Percentiles rank a stretch among this genome's conserved stretches.
Evolutionary conservation across 1,140 invertebrate genomes (phyloP).

Genomic region (Rhopalosiphum maidis): DNA sequence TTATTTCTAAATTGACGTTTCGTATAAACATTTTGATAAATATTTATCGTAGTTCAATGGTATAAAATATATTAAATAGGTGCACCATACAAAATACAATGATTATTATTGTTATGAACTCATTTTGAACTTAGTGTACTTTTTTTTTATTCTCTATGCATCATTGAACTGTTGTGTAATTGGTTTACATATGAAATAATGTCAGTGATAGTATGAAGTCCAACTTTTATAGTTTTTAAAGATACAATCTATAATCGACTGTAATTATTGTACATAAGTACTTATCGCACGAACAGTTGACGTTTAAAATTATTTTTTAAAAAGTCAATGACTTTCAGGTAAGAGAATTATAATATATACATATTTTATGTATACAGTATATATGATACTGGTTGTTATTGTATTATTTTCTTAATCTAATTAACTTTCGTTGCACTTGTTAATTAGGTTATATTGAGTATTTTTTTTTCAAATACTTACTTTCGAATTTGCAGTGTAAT

Average conservation of each 20-base stretch:
- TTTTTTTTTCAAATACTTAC: background rate
- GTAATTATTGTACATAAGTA: background rate
- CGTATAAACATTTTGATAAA: background rate
- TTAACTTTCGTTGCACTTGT: background rate
- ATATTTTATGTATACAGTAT: too few species aligned
- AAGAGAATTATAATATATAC: background rate
- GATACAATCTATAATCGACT: background rate
- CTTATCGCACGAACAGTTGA: background rate
- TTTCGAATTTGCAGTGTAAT: background rate
- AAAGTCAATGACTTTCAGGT: conserved; percentile 19
- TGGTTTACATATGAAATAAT: background rate
- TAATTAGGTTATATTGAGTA: background rate
- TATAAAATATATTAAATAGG: background rate
- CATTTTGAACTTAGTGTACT: conserved; percentile 20
- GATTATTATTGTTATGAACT: conserved; percentile 35
- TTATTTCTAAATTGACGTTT: background rate
- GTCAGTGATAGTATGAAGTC: conserved; percentile 9
- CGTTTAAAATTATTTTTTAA: background rate
- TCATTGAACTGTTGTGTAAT: background rate
- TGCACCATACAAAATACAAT: background rate
- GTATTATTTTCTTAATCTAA: background rate
- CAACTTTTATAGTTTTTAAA: background rate
- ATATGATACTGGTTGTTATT: background rate
- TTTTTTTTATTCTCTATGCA: background rate
- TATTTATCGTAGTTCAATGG: background rate